Percentiles rank a stretch among this genome's conserved stretches.
These are phyloP conservation scores for Podarcis muralis DNA, from an alignment of 2,113 vertebrate genomes.

Conservation along the genomic window DNA sequence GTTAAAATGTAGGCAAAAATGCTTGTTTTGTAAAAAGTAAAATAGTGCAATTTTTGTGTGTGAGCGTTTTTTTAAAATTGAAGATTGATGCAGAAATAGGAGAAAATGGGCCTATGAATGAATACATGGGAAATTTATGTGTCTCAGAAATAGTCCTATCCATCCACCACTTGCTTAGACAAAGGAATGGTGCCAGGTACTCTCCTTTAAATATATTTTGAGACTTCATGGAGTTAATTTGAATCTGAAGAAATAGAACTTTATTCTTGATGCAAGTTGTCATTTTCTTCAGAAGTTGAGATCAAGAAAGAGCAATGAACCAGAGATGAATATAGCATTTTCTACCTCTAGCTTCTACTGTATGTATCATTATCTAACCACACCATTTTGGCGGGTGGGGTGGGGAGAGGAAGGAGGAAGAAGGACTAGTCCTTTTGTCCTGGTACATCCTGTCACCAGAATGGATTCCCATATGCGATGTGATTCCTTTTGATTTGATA, in stretches of 20 bases:
- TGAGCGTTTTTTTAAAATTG: too few species aligned
- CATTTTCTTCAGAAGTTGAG: constrained; percentile 37
- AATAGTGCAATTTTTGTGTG: too few species aligned
- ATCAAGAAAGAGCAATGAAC: constrained; percentile 23
- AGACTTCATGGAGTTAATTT: constrained; percentile 5
- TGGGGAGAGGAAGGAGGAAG: neutral
- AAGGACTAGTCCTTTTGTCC: constrained; percentile 23
- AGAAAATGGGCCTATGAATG: too few species aligned
- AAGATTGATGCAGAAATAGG: too few species aligned
- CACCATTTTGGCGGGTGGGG: neutral
- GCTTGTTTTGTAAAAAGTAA: too few species aligned
- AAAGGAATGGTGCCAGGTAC: neutral
- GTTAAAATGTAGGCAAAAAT: too few species aligned
- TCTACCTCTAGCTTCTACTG: constrained; percentile 14
- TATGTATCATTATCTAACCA: neutral
- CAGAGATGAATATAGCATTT: constrained; percentile 28
- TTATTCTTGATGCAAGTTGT: constrained; percentile 32
- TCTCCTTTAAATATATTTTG: neutral
- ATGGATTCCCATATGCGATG: constrained; percentile 45
- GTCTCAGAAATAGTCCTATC: too few species aligned
- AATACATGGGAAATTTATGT: too few species aligned
- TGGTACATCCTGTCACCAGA: constrained; percentile 28
- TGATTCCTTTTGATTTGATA: constrained; percentile 73
- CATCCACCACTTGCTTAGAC: neutral
- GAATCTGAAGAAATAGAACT: neutral